Percentiles rank a stretch among this genome's conserved stretches.
Conservation (phyloP, 2,888 invertebrate genomes). For the Oscheius onirici region DNA sequence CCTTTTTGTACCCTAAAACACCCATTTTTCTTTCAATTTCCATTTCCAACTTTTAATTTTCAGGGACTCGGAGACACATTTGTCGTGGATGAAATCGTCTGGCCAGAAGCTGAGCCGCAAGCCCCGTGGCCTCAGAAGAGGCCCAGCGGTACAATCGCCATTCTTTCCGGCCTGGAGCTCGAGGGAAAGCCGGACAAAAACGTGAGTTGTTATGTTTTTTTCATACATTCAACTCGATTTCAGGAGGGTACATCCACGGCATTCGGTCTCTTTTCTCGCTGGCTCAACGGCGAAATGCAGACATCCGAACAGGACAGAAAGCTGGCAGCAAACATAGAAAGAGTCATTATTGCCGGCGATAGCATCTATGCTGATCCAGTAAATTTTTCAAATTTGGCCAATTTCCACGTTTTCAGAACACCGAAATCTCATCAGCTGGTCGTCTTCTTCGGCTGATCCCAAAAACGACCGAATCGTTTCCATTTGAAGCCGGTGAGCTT, state of each 20-base stretch:
- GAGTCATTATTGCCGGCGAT: slow-evolving; percentile 24
- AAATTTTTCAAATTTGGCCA: not conserved
- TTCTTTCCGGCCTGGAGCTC: slow-evolving; percentile 49
- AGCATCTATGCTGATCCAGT: slow-evolving; percentile 9
- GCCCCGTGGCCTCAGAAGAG: not conserved
- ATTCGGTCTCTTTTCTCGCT: slow-evolving; percentile 42
- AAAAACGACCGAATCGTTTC: too few relatives aligned
- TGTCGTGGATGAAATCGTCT: slow-evolving; percentile 39
- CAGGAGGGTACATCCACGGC: slow-evolving; percentile 36
- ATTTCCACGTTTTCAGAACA: slow-evolving; percentile 4
- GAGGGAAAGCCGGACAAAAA: slow-evolving; percentile 38
- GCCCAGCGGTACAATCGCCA: slow-evolving; percentile 31
- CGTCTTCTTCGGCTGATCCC: too few relatives aligned
- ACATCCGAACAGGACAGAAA: not conserved
- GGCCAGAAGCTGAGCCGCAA: slow-evolving; percentile 34
- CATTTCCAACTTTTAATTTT: too few relatives aligned
- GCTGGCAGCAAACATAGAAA: slow-evolving; percentile 12
- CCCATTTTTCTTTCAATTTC: too few relatives aligned
- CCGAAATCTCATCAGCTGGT: not conserved
- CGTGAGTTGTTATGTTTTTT: too few relatives aligned
- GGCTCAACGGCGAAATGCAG: slow-evolving; percentile 38
- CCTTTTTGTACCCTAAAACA: too few relatives aligned
- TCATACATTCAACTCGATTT: too few relatives aligned
- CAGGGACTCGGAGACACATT: slow-evolving; percentile 43
- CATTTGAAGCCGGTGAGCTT: too few relatives aligned